Conservation (phyloP, 2,888 invertebrate species). For the Serrognathus titanus region DNA sequence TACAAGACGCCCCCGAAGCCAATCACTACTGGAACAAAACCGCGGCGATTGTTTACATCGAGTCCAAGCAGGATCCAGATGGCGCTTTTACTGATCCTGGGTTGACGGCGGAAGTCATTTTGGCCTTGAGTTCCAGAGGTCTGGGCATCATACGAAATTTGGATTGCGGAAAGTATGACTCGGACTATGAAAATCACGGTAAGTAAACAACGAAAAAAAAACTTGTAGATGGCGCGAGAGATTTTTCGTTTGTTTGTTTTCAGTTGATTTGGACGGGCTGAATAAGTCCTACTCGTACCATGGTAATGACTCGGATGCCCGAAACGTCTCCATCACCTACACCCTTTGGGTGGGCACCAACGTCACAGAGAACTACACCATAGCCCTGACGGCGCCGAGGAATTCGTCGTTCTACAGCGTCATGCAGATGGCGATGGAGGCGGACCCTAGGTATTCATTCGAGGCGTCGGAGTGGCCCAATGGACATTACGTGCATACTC, state of each 20-base stretch:
- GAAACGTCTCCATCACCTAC: slow-evolving; percentile 77
- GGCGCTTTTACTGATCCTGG: slow-evolving; percentile 79
- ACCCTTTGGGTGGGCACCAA: slow-evolving; percentile 87
- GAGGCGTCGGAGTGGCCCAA: slow-evolving; percentile 86
- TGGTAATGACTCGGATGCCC: slow-evolving; percentile 58
- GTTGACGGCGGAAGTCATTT: slow-evolving; percentile 72
- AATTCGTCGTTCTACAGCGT: slow-evolving; percentile 60
- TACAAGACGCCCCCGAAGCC: slow-evolving; percentile 72
- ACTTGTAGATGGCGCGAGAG: too few relatives aligned
- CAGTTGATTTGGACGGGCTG: slow-evolving; percentile 45
- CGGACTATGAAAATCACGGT: slow-evolving; percentile 52
- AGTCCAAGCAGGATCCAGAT: slow-evolving; percentile 68
- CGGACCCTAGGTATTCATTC: slow-evolving; percentile 61
- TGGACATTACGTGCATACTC: slow-evolving; percentile 86
- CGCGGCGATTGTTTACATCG: slow-evolving; percentile 71
- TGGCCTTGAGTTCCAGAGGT: slow-evolving; percentile 73
- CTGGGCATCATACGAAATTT: slow-evolving; percentile 63
- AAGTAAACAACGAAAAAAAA: slow-evolving; percentile 11
- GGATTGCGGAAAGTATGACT: slow-evolving; percentile 50
- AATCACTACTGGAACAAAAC: slow-evolving; percentile 73
- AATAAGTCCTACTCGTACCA: slow-evolving; percentile 41
- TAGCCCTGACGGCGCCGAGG: slow-evolving; percentile 71
- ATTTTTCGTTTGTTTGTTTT: slow-evolving; percentile 21
- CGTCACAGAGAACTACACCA: slow-evolving; percentile 75
- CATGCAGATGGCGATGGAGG: slow-evolving; percentile 81